These are phyloP conservation scores for Myzus persicae DNA, from an alignment of 1,140 invertebrate genomes.

Conservation along the genomic window DNA sequence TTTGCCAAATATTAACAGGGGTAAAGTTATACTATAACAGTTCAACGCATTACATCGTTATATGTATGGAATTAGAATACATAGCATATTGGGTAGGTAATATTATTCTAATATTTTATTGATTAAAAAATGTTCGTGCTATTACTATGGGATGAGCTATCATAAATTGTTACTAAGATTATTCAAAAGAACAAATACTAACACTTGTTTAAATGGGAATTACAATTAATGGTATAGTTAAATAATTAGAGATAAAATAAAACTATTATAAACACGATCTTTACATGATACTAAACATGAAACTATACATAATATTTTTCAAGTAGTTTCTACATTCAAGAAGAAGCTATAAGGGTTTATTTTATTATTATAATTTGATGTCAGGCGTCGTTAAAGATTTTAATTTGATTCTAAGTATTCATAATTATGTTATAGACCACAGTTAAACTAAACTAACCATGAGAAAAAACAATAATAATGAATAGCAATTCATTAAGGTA, in stretches of 20 bases:
- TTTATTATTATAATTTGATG: background rate
- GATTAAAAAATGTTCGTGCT: background rate
- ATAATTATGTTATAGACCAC: background rate
- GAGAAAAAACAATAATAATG: too few species aligned
- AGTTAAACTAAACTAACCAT: background rate
- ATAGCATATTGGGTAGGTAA: background rate
- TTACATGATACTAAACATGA: too few species aligned
- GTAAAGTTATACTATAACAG: background rate
- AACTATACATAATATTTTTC: background rate
- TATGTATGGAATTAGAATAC: background rate
- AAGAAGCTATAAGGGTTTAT: too few species aligned
- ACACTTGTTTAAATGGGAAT: background rate
- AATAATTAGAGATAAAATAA: background rate
- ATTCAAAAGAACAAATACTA: background rate
- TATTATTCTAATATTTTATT: background rate
- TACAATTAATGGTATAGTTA: background rate
- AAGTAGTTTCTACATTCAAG: too few species aligned
- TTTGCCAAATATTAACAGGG: background rate
- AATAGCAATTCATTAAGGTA: too few species aligned
- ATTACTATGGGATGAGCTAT: background rate
- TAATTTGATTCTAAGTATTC: background rate
- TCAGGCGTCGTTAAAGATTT: background rate
- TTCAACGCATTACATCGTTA: background rate
- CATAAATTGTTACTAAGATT: background rate
- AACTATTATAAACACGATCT: too few species aligned